These are phyloP conservation scores for Drosophila rhopaloa DNA, from an alignment of 1,140 invertebrate species.

Conservation along the genomic window DNA sequence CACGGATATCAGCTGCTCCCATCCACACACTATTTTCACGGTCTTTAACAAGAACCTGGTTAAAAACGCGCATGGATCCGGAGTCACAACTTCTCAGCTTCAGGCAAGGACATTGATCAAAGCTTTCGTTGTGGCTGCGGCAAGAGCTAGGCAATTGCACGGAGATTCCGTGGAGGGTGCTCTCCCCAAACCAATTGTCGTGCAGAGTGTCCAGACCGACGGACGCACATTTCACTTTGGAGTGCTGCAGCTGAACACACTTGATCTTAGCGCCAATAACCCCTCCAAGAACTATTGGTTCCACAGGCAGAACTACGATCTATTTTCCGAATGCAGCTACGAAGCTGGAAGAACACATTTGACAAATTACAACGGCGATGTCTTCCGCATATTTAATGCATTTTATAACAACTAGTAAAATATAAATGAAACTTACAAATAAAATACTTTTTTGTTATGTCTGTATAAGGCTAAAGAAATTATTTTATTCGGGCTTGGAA, in stretches of 20 bases:
- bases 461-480: background rate
- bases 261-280: constrained; percentile 87
- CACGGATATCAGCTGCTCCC: constrained; percentile 81
- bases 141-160: constrained; percentile 89
- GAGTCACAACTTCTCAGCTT: constrained; percentile 88
- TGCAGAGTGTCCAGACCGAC: constrained; percentile 93
- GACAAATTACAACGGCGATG: constrained; percentile 90
- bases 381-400: constrained; percentile 91
- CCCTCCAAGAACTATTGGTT: constrained; percentile 93
- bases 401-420: constrained; percentile 89
- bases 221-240: constrained; percentile 91
- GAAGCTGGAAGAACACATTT: constrained; percentile 87
- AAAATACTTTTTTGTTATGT: constrained; percentile 26
- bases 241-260: constrained; percentile 93
- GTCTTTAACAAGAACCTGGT: constrained; percentile 88
- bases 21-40: constrained; percentile 91
- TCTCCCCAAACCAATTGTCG: constrained; percentile 90
- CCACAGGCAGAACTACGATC: constrained; percentile 86
- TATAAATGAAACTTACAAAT: constrained; percentile 19
- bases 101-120: constrained; percentile 89
- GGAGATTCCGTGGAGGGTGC: constrained; percentile 86
- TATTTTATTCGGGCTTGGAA: background rate
- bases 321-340: constrained; percentile 90
- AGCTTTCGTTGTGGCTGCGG: constrained; percentile 89
- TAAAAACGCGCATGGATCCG: constrained; percentile 88